Evolutionary conservation across 2,888 invertebrate genomes (phyloP), one percentile per base, ranked within the genome.

Genomic region (Pseudococcus jackbeardsleyi): DNA sequence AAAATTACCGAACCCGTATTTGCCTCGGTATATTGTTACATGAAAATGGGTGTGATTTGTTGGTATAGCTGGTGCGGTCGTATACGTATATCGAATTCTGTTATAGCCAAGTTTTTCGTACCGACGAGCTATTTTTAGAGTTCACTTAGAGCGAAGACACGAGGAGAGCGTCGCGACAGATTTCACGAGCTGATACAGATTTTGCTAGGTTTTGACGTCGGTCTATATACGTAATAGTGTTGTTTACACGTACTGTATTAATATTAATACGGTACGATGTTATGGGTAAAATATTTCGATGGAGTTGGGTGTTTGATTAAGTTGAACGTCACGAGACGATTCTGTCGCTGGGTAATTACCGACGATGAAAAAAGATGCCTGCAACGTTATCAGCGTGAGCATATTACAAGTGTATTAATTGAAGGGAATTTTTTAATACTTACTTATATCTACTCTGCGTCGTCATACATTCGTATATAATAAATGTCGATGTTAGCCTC

Each of bases 1-100:
- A 22, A 64, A 64, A 64, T 0, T 7, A 59, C 59, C n/a, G 22
- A 64, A 22, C 22, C 64, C 64, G 64, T 64, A 64, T 64, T 64
- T 22, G 64, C 64, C 64, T 64, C 72, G 72, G 33, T 72, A 72
- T 72, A 72, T 72, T 72, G 72, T 72, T 72, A 39, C 72, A 72
- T 39, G 33, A 33, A 7, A 4, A 33, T 72, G 72, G 72, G 72
- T 72, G 72, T 72, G 72, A 72, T 72, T 26, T 68, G 22, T 8
- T 72, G 17, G 72, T 11, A 26, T 8, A 9, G 68, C 7, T 9
- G 68, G 26, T 72, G 72, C 12, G 72, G 33, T 22, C 22, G 64
- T 64, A 22, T 64, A 64, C 19, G 19, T 59, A 19, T 54, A 2
- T 12, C 5, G 50, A 59, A 59, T 64, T 64, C 64, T 64, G 19